These are phyloP conservation scores for Drosophila littoralis DNA, from an alignment of 1,140 invertebrate species.

Conservation along the genomic window DNA sequence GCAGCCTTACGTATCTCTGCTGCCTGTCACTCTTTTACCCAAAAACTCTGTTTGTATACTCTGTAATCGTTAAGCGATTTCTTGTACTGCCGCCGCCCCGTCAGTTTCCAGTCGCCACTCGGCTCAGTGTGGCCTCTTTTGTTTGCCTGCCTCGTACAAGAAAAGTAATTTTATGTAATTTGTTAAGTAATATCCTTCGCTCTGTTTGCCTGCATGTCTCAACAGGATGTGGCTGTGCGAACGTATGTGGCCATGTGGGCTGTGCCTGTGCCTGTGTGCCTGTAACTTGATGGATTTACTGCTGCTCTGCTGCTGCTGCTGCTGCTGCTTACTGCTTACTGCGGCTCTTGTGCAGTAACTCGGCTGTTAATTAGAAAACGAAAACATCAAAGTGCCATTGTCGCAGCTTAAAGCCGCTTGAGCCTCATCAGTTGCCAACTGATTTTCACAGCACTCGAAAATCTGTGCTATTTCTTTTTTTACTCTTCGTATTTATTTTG, in stretches of 20 bases:
- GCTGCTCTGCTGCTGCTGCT: background rate
- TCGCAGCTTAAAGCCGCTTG: constrained; percentile 35
- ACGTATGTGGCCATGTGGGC: background rate
- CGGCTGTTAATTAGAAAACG: constrained; percentile 67
- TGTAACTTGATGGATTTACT: constrained; percentile 38
- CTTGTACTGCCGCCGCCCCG: constrained; percentile 6
- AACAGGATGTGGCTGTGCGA: constrained; percentile 58
- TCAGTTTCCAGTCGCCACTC: background rate
- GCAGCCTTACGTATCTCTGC: constrained; percentile 11
- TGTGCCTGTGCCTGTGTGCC: constrained; percentile 16
- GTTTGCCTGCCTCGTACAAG: constrained; percentile 50
- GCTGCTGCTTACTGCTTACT: constrained; percentile 14
- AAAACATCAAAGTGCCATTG: constrained; percentile 72
- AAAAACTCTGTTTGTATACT: constrained; percentile 40
- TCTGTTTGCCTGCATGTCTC: constrained; percentile 73
- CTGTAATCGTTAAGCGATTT: constrained; percentile 77
- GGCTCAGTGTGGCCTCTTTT: constrained; percentile 14
- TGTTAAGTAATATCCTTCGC: constrained; percentile 73
- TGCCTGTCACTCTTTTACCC: constrained; percentile 10
- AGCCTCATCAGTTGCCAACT: constrained; percentile 13
- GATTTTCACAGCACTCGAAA: constrained; percentile 2
- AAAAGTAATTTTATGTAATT: constrained; percentile 83
- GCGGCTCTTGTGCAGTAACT: background rate
- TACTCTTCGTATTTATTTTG: background rate
- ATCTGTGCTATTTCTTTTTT: background rate